A percentile compares a stretch with the other conserved stretches of the same genome.
These are phyloP conservation scores for Otolemur garnettii DNA, from an alignment of 2,113 vertebrate species.

Conservation along the genomic window DNA sequence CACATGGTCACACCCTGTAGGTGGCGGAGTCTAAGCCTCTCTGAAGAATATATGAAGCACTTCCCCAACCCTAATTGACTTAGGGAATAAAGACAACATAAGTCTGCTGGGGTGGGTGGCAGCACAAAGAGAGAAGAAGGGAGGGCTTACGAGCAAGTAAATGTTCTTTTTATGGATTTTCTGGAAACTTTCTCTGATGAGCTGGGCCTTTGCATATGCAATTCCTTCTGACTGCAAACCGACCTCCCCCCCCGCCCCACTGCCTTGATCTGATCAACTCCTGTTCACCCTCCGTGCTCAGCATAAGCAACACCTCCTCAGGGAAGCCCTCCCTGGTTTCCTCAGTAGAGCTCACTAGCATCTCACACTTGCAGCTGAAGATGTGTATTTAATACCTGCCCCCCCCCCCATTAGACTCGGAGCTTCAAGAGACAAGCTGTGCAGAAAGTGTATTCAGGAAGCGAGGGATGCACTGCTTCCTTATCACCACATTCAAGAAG, in stretches of 20 bases:
- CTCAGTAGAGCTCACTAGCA: not conserved
- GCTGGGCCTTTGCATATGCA: not conserved
- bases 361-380: not conserved
- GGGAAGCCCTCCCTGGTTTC: not conserved
- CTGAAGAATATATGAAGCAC: not conserved
- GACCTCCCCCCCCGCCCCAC: not conserved
- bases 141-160: not conserved
- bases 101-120: not conserved
- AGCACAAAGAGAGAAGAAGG: not conserved
- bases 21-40: not conserved
- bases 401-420: not conserved
- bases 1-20: accelerated
- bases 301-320: not conserved
- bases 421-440: not conserved
- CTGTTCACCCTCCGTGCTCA: not conserved
- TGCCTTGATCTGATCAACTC: not conserved
- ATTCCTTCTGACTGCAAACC: not conserved
- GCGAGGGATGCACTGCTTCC: not conserved
- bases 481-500: not conserved
- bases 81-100: not conserved
- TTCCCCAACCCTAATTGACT: not conserved
- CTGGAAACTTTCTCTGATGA: not conserved
- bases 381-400: not conserved
- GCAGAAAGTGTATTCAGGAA: not conserved
- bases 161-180: not conserved